Percentiles rank a stretch among this genome's conserved stretches.
Evolutionary conservation across 2,888 invertebrate genomes (phyloP).

Genomic region (Epinotia brunnichana): DNA sequence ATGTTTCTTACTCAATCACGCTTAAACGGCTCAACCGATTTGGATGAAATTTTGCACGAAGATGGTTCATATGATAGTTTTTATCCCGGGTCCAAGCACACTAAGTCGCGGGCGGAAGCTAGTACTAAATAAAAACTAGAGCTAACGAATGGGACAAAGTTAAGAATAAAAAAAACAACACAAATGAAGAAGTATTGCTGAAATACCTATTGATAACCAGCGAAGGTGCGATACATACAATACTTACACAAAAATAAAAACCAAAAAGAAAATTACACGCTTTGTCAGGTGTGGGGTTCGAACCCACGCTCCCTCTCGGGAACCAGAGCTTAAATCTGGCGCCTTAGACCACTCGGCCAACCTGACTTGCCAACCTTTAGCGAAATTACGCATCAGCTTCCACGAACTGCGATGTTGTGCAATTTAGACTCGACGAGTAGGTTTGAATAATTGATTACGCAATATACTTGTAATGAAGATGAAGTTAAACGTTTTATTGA

Average conservation of each 20-base stretch:
- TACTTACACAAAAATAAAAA: slow-evolving; percentile 5
- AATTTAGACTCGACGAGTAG: neutral
- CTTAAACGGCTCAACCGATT: too few species aligned
- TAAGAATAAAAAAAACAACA: too few species aligned
- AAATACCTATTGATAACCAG: too few species aligned
- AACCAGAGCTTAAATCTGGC: slow-evolving; percentile 93
- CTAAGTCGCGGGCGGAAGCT: too few species aligned
- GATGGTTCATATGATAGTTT: too few species aligned
- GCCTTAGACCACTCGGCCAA: slow-evolving; percentile 93
- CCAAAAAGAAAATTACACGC: slow-evolving; percentile 47
- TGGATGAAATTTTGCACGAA: too few species aligned
- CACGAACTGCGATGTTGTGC: neutral
- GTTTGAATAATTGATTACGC: neutral
- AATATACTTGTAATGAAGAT: neutral
- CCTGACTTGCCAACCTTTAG: slow-evolving; percentile 75
- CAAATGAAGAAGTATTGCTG: too few species aligned
- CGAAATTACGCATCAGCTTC: slow-evolving; percentile 50
- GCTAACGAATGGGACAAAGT: too few species aligned
- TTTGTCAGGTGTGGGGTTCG: slow-evolving; percentile 91
- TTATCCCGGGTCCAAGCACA: too few species aligned
- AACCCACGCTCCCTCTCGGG: slow-evolving; percentile 92
- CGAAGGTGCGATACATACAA: neutral
- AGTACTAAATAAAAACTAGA: too few species aligned
- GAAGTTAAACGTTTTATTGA: neutral
- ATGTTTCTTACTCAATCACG: too few species aligned